Evolutionary conservation across 2,888 invertebrate species (phyloP).

Genomic region (Patella caerulea): DNA sequence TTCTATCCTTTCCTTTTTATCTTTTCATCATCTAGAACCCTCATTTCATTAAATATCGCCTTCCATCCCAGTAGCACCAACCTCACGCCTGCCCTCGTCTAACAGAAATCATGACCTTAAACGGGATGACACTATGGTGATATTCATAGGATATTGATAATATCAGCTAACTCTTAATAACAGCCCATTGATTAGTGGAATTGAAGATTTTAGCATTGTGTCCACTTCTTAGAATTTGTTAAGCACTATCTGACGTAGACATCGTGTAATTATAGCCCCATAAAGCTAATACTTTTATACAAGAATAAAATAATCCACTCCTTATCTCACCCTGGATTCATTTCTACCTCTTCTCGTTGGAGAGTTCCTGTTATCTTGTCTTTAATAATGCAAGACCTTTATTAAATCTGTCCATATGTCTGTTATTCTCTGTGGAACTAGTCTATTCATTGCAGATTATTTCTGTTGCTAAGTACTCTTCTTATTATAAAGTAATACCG

Average conservation of each 20-base stretch:
- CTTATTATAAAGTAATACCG: background rate
- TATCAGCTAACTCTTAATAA: no score
- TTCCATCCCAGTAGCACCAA: no score
- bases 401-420: background rate
- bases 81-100: no score
- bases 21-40: background rate
- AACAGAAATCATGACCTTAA: no score
- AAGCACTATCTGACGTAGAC: background rate
- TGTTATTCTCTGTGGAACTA: background rate
- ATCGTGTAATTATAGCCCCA: background rate
- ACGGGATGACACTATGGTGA: no score
- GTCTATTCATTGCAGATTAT: conserved; percentile 2
- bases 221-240: background rate
- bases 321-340: background rate
- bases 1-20: background rate
- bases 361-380: background rate
- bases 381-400: background rate
- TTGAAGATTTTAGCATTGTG: background rate
- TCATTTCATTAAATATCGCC: background rate
- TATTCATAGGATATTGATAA: no score
- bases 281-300: background rate
- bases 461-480: background rate
- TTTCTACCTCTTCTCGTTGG: background rate
- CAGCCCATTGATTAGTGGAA: no score
- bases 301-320: background rate